Percentiles rank a stretch among this genome's conserved stretches.
Conservation (phyloP, 2,888 invertebrate genomes). For the Adineta ricciae region DNA sequence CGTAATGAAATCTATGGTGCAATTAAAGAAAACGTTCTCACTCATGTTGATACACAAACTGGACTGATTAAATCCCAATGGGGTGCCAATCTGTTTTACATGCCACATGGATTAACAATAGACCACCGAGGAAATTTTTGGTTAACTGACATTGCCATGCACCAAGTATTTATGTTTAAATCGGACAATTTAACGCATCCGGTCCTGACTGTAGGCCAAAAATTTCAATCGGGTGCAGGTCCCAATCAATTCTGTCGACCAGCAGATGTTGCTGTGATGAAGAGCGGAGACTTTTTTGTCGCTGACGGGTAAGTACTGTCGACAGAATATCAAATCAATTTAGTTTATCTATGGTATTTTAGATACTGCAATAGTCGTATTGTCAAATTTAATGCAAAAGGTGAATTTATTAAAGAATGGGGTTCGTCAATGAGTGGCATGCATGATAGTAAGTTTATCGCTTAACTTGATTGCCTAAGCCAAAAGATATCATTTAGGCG, state of each 20-base stretch:
- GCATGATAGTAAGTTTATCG: not conserved
- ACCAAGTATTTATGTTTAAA: slow-evolving; percentile 59
- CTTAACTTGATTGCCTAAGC: no score
- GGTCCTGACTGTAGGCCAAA: slow-evolving; percentile 54
- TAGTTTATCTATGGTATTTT: not conserved
- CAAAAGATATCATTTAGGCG: no score
- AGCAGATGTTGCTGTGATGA: slow-evolving; percentile 66
- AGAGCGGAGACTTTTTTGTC: slow-evolving; percentile 68
- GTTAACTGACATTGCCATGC: slow-evolving; percentile 89
- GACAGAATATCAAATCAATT: not conserved
- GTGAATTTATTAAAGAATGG: slow-evolving; percentile 53
- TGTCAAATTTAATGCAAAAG: slow-evolving; percentile 62
- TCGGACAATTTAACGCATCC: slow-evolving; percentile 41
- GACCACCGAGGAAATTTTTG: slow-evolving; percentile 76
- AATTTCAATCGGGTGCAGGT: slow-evolving; percentile 61
- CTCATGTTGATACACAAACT: slow-evolving; percentile 54
- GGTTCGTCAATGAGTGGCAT: slow-evolving; percentile 25
- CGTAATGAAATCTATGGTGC: not conserved
- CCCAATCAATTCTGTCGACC: slow-evolving; percentile 68
- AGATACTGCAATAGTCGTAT: slow-evolving; percentile 68
- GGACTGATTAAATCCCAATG: slow-evolving; percentile 69
- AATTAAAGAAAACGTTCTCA: not conserved
- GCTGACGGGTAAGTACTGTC: slow-evolving; percentile 61
- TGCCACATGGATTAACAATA: slow-evolving; percentile 87
- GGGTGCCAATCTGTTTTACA: slow-evolving; percentile 78